phyloP scores from a whole-genome alignment of 2,113 vertebrate genomes.

The Beaufortia kweichowensis region DNA sequence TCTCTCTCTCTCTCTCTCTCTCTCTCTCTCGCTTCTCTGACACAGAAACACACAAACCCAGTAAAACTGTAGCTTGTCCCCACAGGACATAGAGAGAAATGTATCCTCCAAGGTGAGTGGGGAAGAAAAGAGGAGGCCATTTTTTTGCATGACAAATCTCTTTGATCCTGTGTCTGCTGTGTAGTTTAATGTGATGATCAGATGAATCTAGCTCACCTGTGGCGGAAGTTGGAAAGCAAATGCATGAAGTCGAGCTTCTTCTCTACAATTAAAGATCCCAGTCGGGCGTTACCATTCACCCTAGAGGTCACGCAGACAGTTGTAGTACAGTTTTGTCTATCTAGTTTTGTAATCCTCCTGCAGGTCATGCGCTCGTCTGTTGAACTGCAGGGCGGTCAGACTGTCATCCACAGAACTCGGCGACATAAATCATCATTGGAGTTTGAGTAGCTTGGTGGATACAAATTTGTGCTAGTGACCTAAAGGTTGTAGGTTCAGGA shows the following conservation, averaged over 20 bases:
- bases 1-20: too few relatives aligned
- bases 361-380: neutral
- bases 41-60: constrained; percentile 50
- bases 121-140: neutral
- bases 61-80: constrained; percentile 21
- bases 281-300: neutral
- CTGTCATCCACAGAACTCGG: neutral
- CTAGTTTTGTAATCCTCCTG: neutral
- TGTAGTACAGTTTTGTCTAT: constrained; percentile 9
- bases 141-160: constrained; percentile 29
- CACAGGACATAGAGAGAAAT: neutral
- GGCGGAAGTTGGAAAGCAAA: neutral
- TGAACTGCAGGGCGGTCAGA: neutral
- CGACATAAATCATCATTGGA: constrained; percentile 21
- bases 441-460: neutral
- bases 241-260: neutral
- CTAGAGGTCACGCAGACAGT: neutral
- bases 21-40: constrained; percentile 30
- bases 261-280: constrained; percentile 8
- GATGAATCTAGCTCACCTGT: constrained; percentile 3
- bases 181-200: constrained; percentile 24
- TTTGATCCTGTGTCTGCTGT: neutral
- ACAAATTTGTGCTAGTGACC: neutral
- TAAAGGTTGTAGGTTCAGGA: neutral
- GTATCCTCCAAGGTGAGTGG: constrained; percentile 5